Evolutionary conservation across 2,797 vertebrate species (phyloP).

Genomic region (Pangasius larnaudii): DNA sequence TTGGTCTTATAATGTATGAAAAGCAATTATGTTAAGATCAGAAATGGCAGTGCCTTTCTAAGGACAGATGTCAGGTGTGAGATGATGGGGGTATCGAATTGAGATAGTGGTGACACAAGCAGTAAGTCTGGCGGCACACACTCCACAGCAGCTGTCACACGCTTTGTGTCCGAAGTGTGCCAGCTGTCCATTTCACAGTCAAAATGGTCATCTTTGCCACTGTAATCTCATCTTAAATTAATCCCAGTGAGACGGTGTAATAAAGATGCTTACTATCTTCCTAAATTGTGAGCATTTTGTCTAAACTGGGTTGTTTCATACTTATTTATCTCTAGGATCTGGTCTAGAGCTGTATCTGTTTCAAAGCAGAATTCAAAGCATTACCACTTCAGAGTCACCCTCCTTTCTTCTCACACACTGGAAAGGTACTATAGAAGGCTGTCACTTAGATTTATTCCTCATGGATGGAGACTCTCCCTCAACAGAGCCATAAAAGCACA

Average conservation of each 20-base stretch:
- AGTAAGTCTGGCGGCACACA: constrained; percentile 28
- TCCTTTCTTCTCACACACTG: not conserved
- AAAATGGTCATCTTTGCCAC: not conserved
- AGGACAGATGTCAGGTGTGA: constrained; percentile 49
- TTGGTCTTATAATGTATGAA: constrained; percentile 21
- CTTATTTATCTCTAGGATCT: no score
- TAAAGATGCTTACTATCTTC: not conserved
- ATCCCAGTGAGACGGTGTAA: not conserved
- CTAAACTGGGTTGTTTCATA: not conserved
- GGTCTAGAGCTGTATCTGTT: not conserved
- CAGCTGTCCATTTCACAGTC: constrained; percentile 31
- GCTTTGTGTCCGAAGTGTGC: constrained; percentile 25
- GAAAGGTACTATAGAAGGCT: constrained; percentile 17
- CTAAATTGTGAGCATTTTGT: not conserved
- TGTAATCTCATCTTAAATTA: not conserved
- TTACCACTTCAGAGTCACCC: not conserved
- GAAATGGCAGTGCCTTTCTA: constrained; percentile 32
- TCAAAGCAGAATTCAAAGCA: not conserved
- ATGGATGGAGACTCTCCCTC: constrained; percentile 24
- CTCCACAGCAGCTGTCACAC: constrained; percentile 34
- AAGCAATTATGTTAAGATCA: constrained; percentile 35
- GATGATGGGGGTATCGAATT: constrained; percentile 28
- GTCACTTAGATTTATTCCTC: constrained; percentile 40
- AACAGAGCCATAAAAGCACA: constrained; percentile 43
- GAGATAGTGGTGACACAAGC: constrained; percentile 39